Evolutionary conservation across 2,113 vertebrate genomes (phyloP), one percentile per base, ranked within the genome.

Genomic region (Planiliza haematocheilus): DNA sequence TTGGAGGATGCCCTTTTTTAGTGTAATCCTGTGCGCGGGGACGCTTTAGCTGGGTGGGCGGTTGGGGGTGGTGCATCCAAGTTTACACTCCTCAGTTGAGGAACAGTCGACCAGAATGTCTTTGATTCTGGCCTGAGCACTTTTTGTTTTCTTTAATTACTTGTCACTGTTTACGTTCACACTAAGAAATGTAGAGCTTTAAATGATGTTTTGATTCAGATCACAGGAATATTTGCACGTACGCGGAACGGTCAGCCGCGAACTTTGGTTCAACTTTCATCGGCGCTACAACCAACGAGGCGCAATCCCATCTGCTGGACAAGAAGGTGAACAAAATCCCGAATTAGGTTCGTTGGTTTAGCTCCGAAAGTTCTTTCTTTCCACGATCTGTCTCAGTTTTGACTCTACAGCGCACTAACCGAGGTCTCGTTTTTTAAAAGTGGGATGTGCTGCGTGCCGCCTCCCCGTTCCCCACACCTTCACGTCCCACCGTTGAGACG

Each of bases 121-220:
- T 62, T 75, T 70, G 55, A 76, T 60, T 81, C 41, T 20, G 49
- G 34, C 13, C 68, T 45, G 30, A 70, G 60, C 65, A 51, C 59
- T 46, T 62, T 30, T 30, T n/a, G n/a, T n/a, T 30, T 63, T 57
- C 57, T 53, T 48, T 64, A 56, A 70, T 62, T 71, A 48, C 72
- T 58, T 49, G 48, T 72, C 62, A 65, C 30, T 70, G 56, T 56
- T 73, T 46, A 38, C 56, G 64, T 69, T 67, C 50, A 74, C 38
- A 74, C 21, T 24, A 70, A 58, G 37, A 30, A 30, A 30, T 30
- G 24, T 30, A 30, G 5, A 30, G 24, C 24, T 30, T 30, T 30
- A 30, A 30, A 5, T 30, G 24, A 30, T 18, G 34, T 30, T 30
- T 30, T 30, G 24, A 5, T 30, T 3, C 24, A 30, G 41, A 42